phyloP scores from a whole-genome alignment of 2,113 vertebrate species.

The Sminthopsis crassicaudata region DNA sequence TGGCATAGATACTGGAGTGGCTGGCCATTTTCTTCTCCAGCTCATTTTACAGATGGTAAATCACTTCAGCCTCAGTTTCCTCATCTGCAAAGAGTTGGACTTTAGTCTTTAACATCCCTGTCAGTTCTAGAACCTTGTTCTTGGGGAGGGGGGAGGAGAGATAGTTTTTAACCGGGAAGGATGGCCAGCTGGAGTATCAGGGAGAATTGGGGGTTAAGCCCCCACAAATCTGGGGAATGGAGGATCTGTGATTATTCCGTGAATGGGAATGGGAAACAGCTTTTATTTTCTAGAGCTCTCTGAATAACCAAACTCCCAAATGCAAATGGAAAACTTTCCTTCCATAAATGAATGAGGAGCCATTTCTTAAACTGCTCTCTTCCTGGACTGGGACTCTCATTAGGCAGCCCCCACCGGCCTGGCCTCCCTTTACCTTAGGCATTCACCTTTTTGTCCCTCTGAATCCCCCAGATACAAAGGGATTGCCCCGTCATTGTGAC shows the following conservation, averaged over 20 bases:
- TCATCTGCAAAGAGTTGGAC: not conserved
- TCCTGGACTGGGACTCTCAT: conserved; percentile 26
- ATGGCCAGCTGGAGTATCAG: not conserved
- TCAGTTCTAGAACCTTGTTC: not conserved
- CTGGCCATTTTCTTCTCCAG: too few species aligned
- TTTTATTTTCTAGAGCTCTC: conserved; percentile 6
- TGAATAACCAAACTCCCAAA: conserved; percentile 17
- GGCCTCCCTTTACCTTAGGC: conserved; percentile 28
- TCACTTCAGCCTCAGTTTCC: too few species aligned
- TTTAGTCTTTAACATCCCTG: not conserved
- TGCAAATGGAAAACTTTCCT: not conserved
- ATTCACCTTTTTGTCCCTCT: conserved; percentile 45
- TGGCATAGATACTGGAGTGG: too few species aligned
- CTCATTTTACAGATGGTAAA: too few species aligned
- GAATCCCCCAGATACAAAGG: not conserved
- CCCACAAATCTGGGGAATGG: not conserved
- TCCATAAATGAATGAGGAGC: not conserved
- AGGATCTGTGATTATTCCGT: conserved; percentile 21
- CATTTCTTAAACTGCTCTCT: not conserved
- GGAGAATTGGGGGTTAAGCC: not conserved
- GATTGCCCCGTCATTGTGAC: conserved; percentile 53
- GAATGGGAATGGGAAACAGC: not conserved
- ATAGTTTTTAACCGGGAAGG: not conserved
- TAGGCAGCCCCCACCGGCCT: not conserved
- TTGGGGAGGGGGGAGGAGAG: not conserved